Evolutionary conservation across 92 coral and sea anemone genomes (phyloP).

Genomic region (Siderastrea radians): DNA sequence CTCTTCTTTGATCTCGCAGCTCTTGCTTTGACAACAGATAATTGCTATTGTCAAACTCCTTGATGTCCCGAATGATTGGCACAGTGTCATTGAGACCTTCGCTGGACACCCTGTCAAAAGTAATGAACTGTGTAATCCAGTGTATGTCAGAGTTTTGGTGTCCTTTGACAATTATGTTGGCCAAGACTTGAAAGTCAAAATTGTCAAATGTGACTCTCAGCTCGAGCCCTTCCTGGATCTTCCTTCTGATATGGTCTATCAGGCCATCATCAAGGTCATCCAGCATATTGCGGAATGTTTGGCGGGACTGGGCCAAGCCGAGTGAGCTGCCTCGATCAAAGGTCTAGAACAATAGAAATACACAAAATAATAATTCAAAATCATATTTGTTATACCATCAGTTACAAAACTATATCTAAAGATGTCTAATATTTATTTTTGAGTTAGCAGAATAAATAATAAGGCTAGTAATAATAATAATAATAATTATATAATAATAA

Average conservation of each 20-base stretch:
- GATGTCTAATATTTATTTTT: not conserved
- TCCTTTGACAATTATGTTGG: constrained; percentile 49
- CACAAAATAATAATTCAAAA: not conserved
- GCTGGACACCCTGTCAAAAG: constrained; percentile 63
- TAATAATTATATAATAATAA: too few relatives aligned
- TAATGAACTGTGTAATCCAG: constrained; percentile 63
- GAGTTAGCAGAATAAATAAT: too few relatives aligned
- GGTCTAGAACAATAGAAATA: constrained; percentile 28
- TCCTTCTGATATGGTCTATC: constrained; percentile 12
- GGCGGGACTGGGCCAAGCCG: constrained; percentile 45
- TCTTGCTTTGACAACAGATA: constrained; percentile 41
- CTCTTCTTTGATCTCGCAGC: constrained; percentile 33
- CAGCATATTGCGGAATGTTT: constrained; percentile 28
- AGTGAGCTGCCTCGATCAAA: constrained; percentile 46
- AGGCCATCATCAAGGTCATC: constrained; percentile 50
- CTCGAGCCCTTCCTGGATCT: constrained; percentile 24
- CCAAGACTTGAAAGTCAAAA: constrained; percentile 54
- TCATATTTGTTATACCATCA: not conserved
- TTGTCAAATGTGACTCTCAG: constrained; percentile 53
- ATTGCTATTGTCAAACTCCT: constrained; percentile 46
- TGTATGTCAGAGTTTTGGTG: constrained; percentile 69
- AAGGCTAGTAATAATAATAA: too few relatives aligned
- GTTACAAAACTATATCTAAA: not conserved
- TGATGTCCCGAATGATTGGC: constrained; percentile 44
- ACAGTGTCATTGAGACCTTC: constrained; percentile 43